These are phyloP conservation scores for Caerostris extrusa DNA, from an alignment of 1,140 invertebrate genomes.

Conservation along the genomic window DNA sequence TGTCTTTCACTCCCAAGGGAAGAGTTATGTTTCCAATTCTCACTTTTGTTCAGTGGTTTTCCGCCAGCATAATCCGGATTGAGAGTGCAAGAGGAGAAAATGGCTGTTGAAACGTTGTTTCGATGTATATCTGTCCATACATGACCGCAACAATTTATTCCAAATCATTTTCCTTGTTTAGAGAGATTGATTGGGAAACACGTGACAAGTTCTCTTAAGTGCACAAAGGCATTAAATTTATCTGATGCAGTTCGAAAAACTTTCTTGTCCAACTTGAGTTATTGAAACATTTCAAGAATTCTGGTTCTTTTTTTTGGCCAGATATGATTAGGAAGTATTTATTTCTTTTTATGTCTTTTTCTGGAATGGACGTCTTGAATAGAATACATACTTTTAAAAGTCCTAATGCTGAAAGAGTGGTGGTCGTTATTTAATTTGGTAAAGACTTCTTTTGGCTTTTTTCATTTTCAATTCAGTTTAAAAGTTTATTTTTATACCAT, in stretches of 20 bases:
- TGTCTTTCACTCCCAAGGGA: background rate
- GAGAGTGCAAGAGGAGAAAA: slow-evolving; percentile 39
- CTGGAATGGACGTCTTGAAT: background rate
- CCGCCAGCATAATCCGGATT: slow-evolving; percentile 60
- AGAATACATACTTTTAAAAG: background rate
- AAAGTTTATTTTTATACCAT: too few species aligned
- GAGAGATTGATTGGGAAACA: background rate
- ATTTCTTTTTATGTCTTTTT: background rate
- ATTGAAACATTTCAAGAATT: slow-evolving; percentile 42
- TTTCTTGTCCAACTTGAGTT: slow-evolving; percentile 60
- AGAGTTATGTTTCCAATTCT: background rate
- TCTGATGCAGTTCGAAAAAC: background rate
- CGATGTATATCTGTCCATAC: slow-evolving; percentile 56
- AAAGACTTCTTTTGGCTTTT: too few species aligned
- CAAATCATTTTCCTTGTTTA: slow-evolving; percentile 58
- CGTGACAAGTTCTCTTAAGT: slow-evolving; percentile 32
- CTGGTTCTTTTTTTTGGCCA: background rate
- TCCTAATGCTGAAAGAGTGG: background rate
- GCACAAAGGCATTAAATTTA: slow-evolving; percentile 14
- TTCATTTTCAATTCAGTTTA: too few species aligned
- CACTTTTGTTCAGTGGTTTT: slow-evolving; percentile 36
- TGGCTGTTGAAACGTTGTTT: slow-evolving; percentile 56
- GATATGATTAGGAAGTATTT: slow-evolving; percentile 1
- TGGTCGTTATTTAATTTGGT: too few species aligned
- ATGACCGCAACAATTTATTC: slow-evolving; percentile 53